These are phyloP conservation scores for Acanthosepion esculentum DNA, from an alignment of 2,888 invertebrate genomes.

Conservation along the genomic window DNA sequence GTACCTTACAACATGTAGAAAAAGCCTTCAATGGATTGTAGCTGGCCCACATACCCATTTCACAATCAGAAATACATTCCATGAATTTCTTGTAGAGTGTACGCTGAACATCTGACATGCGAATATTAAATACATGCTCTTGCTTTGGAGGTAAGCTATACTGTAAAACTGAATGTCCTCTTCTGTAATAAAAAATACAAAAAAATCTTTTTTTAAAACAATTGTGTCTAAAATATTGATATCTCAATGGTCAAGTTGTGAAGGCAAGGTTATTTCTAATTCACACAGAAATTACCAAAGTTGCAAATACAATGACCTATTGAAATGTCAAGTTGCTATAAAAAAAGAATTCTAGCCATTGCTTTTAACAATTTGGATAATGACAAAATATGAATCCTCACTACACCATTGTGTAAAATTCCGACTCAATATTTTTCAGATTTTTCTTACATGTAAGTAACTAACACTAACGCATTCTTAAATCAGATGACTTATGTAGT, in stretches of 20 bases:
- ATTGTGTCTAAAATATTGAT: not conserved
- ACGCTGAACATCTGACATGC: conserved; percentile 92
- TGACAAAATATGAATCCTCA: too few relatives aligned
- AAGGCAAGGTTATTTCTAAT: not conserved
- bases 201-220: not conserved
- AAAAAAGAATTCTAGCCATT: too few relatives aligned
- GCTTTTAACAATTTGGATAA: too few relatives aligned
- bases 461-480: too few relatives aligned
- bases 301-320: not conserved
- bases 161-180: conserved; percentile 93
- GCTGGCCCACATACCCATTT: conserved; percentile 66
- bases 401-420: too few relatives aligned
- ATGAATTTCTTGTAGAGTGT: conserved; percentile 93
- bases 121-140: conserved; percentile 92
- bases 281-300: not conserved
- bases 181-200: conserved; percentile 76
- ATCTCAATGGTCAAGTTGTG: not conserved
- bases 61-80: conserved; percentile 78
- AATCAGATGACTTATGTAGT: too few relatives aligned
- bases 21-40: conserved; percentile 97
- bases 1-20: conserved; percentile 95
- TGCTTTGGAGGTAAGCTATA: conserved; percentile 94
- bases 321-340: not conserved
- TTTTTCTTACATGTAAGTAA: too few relatives aligned
- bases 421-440: too few relatives aligned